A percentile compares a stretch with the other conserved stretches of the same genome.
Evolutionary conservation across 53 echinoderm and acorn worm species (phyloP).

Genomic region (Mesocentrotus franciscanus): DNA sequence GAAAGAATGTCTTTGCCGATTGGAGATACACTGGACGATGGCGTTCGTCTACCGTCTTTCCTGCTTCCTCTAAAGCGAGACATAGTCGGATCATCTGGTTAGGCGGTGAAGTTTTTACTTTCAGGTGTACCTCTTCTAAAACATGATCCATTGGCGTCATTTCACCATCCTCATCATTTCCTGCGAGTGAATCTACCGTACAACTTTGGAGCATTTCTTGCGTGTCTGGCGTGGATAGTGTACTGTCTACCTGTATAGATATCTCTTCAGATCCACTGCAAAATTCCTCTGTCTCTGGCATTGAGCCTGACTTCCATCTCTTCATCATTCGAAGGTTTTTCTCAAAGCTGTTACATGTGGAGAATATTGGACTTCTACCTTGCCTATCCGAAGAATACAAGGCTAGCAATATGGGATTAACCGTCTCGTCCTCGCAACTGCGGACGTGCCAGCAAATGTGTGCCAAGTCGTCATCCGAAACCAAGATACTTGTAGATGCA

Average conservation of each 20-base stretch:
- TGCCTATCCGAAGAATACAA: not conserved
- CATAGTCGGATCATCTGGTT: not conserved
- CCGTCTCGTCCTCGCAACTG: not conserved
- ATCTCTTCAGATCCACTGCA: not conserved
- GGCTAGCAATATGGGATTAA: not conserved
- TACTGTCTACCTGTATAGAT: not conserved
- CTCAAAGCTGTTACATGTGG: not conserved
- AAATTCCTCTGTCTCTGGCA: not conserved
- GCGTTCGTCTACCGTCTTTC: not conserved
- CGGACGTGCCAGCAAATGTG: slow-evolving; percentile 29
- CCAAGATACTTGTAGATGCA: no score
- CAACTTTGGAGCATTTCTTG: not conserved
- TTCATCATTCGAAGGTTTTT: not conserved
- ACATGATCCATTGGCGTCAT: not conserved
- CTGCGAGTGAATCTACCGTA: no score
- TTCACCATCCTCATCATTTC: not conserved
- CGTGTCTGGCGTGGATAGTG: not conserved
- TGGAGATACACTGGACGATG: not conserved
- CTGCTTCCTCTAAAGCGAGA: not conserved
- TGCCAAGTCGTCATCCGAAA: not conserved
- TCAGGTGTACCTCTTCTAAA: not conserved
- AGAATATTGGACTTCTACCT: no score
- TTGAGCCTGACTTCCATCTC: not conserved
- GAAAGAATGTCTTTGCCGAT: not conserved
- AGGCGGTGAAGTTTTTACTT: not conserved